Conservation (phyloP, 2,113 vertebrate genomes). For the Mola mola region DNA sequence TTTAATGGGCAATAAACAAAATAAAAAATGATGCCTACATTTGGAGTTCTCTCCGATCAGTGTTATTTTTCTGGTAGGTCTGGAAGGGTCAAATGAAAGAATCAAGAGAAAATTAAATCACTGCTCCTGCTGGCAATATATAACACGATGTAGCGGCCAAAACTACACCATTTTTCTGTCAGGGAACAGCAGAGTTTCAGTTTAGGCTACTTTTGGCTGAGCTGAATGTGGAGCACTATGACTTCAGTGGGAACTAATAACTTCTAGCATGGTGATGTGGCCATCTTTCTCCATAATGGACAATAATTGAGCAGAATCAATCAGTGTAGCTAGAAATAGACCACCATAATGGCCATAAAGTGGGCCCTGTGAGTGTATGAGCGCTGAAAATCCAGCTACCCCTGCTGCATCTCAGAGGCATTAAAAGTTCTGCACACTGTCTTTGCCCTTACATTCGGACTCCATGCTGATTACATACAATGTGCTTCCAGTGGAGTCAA, state of each 20-base stretch:
- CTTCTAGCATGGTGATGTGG: conserved; percentile 80
- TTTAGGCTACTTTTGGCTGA: conserved; percentile 39
- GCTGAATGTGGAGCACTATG: conserved; percentile 66
- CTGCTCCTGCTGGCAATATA: too few species aligned
- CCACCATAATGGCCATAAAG: conserved; percentile 88
- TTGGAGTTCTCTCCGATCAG: too few species aligned
- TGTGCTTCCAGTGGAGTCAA: conserved; percentile 57
- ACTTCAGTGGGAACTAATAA: conserved; percentile 72
- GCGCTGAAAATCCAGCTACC: conserved; percentile 71
- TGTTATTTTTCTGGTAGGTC: too few species aligned
- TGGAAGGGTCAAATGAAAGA: too few species aligned
- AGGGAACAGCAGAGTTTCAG: conserved; percentile 21
- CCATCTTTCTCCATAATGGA: conserved; percentile 92
- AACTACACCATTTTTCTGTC: too few species aligned
- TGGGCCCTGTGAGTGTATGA: conserved; percentile 82
- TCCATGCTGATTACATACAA: conserved; percentile 77
- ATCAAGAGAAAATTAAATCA: too few species aligned
- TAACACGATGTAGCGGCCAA: too few species aligned
- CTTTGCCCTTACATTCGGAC: conserved; percentile 62
- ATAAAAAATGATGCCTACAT: too few species aligned
- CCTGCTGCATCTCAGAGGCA: conserved; percentile 73
- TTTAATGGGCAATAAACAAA: too few species aligned
- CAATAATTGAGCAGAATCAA: conserved; percentile 93
- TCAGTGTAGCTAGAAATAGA: conserved; percentile 87
- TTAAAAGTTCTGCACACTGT: conserved; percentile 58